These are phyloP conservation scores for Melanostigma gelatinosum DNA, from an alignment of 2,113 vertebrate genomes.

Conservation along the genomic window DNA sequence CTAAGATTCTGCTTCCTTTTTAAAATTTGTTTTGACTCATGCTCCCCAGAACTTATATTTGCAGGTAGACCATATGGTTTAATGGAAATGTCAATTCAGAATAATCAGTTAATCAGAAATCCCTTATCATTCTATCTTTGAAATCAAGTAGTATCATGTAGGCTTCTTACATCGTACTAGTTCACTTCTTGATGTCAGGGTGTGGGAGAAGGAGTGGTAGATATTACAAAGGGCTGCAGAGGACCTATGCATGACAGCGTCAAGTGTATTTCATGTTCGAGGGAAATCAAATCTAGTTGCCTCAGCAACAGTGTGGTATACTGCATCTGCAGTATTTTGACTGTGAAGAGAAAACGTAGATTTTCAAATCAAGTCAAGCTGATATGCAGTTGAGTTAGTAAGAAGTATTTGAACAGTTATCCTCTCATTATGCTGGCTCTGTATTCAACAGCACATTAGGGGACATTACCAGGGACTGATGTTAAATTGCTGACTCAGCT, in stretches of 20 bases:
- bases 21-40: neutral
- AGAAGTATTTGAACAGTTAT: constrained; percentile 4
- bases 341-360: neutral
- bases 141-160: neutral
- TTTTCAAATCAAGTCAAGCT: neutral
- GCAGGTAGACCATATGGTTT: neutral
- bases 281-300: constrained; percentile 34
- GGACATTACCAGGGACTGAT: neutral
- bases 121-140: neutral
- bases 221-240: constrained; percentile 8
- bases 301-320: constrained; percentile 63
- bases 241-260: constrained; percentile 1
- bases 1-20: neutral
- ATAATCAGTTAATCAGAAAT: neutral
- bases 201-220: neutral
- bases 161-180: neutral
- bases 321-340: constrained; percentile 38
- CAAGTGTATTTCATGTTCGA: constrained; percentile 22
- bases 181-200: constrained; percentile 1
- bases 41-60: neutral
- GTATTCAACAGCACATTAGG: neutral
- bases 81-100: neutral
- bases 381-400: neutral
- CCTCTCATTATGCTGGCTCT: neutral
- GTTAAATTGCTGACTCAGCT: constrained; percentile 9